These are phyloP conservation scores for Notechis scutatus DNA, from an alignment of 2,113 vertebrate genomes.

Conservation along the genomic window DNA sequence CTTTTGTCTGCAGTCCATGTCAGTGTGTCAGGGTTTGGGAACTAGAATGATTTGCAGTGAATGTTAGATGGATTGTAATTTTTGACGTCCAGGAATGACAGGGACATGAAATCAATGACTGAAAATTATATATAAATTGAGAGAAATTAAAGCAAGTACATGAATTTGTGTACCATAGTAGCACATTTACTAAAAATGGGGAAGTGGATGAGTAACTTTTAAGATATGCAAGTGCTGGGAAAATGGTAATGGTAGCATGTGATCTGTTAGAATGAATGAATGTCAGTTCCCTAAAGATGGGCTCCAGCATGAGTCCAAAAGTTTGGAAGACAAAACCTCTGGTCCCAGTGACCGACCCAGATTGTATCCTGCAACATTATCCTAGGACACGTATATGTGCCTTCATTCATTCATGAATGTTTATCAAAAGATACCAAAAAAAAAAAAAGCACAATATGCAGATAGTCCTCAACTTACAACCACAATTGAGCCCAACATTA, in stretches of 20 bases:
- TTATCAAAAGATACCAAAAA: background rate
- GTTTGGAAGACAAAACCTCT: too few relatives aligned
- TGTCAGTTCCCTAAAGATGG: too few relatives aligned
- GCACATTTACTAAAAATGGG: background rate
- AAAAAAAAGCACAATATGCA: background rate
- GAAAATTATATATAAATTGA: background rate
- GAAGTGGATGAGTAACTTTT: background rate
- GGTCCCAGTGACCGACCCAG: too few relatives aligned
- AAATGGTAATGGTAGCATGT: background rate
- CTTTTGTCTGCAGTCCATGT: background rate
- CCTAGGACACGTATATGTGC: too few relatives aligned
- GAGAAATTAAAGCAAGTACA: background rate
- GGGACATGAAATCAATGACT: background rate
- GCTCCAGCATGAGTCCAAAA: too few relatives aligned
- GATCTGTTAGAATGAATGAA: background rate
- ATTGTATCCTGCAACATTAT: too few relatives aligned
- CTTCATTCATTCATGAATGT: background rate
- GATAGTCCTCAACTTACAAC: too few relatives aligned
- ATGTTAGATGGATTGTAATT: background rate
- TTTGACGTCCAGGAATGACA: background rate
- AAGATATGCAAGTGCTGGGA: background rate
- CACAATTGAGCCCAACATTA: too few relatives aligned
- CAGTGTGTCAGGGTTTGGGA: background rate
- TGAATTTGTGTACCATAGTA: background rate
- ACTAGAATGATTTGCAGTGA: background rate